Percentiles rank a stretch among this genome's conserved stretches.
These are phyloP conservation scores for Epinephelus coioides DNA, from an alignment of 2,797 vertebrate genomes.

Conservation along the genomic window DNA sequence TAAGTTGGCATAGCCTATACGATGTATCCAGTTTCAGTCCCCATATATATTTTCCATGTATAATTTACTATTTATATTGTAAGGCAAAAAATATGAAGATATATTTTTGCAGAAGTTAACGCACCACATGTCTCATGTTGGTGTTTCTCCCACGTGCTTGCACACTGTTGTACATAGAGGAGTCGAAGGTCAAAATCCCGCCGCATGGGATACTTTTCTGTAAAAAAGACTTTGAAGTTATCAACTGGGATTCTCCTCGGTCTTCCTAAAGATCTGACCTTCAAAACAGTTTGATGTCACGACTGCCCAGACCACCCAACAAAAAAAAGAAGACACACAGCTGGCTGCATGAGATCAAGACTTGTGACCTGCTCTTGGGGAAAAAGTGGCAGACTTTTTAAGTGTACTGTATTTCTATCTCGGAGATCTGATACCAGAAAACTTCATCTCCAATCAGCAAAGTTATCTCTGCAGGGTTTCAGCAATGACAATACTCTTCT, in stretches of 20 bases:
- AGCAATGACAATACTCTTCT: conserved; percentile 50
- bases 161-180: conserved; percentile 56
- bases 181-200: conserved; percentile 39
- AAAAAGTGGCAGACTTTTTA: conserved; percentile 35
- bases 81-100: conserved; percentile 72
- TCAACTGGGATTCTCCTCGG: conserved; percentile 60
- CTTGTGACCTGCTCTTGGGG: conserved; percentile 27
- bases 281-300: conserved; percentile 73
- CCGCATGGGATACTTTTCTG: conserved; percentile 50
- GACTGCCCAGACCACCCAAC: conserved; percentile 71
- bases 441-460: conserved; percentile 47
- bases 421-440: conserved; percentile 42
- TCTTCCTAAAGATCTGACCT: conserved; percentile 69
- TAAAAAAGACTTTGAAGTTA: conserved; percentile 57
- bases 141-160: conserved; percentile 62
- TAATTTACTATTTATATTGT: conserved; percentile 78
- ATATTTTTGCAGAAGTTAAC: conserved; percentile 81
- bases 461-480: conserved; percentile 69
- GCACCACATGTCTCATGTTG: conserved; percentile 51
- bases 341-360: conserved; percentile 48
- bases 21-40: conserved; percentile 60
- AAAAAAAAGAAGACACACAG: conserved; percentile 49
- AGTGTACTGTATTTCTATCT: conserved; percentile 48
- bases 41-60: conserved; percentile 66
- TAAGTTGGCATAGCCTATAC: conserved; percentile 75